Evolutionary conservation across 2,113 vertebrate genomes (phyloP).

Genomic region (Poeciliopsis occidentalis): DNA sequence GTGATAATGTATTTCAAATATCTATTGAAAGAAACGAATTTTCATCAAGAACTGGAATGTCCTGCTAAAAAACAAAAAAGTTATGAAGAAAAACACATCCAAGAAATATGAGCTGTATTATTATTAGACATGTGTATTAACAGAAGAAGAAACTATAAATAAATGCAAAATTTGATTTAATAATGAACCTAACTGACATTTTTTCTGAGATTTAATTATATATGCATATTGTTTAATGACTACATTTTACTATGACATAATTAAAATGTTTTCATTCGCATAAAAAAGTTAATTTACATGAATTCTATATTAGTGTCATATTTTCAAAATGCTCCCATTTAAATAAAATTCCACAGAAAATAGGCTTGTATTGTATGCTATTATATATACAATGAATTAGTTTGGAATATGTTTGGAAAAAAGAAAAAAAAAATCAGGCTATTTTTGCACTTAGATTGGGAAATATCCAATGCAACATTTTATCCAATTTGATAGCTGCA

Average conservation of each 20-base stretch:
- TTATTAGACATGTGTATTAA: background rate
- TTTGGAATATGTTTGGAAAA: no score
- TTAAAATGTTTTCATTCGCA: background rate
- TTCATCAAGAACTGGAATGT: background rate
- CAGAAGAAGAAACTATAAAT: background rate
- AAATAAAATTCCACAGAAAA: background rate
- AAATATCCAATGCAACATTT: background rate
- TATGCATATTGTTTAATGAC: background rate
- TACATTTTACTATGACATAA: background rate
- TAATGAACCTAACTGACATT: background rate
- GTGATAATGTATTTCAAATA: slow-evolving; percentile 14
- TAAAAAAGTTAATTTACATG: background rate
- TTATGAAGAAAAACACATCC: background rate
- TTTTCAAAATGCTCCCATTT: background rate
- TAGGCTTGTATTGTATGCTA: background rate
- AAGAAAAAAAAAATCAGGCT: background rate
- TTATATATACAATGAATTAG: background rate
- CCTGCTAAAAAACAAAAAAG: background rate
- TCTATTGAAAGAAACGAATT: background rate
- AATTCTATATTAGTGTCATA: background rate
- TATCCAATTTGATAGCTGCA: background rate
- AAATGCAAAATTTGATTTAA: no score
- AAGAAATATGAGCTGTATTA: background rate
- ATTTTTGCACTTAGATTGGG: background rate
- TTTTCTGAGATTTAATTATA: background rate